A percentile compares a stretch with the other conserved stretches of the same genome.
Evolutionary conservation across 2,113 vertebrate species (phyloP).

Genomic region (Dermatemys mawii): DNA sequence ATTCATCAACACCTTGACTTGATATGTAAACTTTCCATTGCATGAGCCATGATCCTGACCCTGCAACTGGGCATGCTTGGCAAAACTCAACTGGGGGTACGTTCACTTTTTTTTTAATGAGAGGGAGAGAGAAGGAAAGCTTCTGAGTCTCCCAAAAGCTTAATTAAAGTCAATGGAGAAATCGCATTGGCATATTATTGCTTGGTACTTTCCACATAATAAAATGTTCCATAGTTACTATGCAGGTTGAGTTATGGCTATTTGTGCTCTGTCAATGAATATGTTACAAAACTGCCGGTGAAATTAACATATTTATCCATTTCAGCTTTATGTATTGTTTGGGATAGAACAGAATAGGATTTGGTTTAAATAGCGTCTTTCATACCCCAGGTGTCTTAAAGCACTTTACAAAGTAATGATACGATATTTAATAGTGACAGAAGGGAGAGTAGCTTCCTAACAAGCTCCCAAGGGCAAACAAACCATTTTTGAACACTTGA

Average conservation of each 20-base stretch:
- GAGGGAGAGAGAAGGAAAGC: background rate
- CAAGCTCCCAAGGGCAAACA: conserved; percentile 47
- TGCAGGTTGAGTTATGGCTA: conserved; percentile 28
- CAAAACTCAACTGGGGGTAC: conserved; percentile 39
- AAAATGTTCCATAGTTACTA: conserved; percentile 21
- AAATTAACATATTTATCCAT: conserved; percentile 50
- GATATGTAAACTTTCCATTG: conserved; percentile 77
- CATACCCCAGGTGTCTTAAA: conserved; percentile 44
- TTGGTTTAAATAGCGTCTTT: conserved; percentile 47
- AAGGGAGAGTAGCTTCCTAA: conserved; percentile 62
- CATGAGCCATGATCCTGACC: background rate
- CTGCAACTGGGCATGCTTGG: background rate
- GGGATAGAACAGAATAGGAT: conserved; percentile 5
- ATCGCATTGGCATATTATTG: background rate
- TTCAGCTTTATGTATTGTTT: conserved; percentile 5
- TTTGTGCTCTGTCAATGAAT: conserved; percentile 8
- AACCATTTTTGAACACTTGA: background rate
- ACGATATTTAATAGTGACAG: conserved; percentile 54
- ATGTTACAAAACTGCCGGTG: conserved; percentile 7
- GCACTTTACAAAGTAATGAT: conserved; percentile 42
- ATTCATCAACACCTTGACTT: conserved; percentile 84
- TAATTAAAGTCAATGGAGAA: conserved; percentile 40
- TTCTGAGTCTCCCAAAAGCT: background rate
- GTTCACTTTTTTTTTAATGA: background rate
- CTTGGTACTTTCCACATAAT: background rate